Conservation (phyloP, 2,797 vertebrate genomes). For the Sebastes elongatus region DNA sequence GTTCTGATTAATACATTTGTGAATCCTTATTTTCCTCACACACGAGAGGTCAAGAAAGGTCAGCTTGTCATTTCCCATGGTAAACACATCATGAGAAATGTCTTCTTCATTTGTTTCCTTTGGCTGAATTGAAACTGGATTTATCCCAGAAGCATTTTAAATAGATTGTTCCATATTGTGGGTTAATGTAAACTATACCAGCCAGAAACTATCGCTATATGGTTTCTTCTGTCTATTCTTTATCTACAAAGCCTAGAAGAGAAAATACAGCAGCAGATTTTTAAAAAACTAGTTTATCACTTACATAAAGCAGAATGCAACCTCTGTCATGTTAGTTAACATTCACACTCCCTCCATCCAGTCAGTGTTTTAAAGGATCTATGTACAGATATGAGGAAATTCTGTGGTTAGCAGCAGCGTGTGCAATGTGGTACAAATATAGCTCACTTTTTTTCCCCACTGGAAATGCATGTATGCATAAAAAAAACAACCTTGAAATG, state of each 20-base stretch:
- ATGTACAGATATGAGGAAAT: background rate
- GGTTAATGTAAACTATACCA: background rate
- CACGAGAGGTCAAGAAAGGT: conserved; percentile 6
- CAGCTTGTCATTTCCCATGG: conserved; percentile 12
- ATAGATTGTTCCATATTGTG: background rate
- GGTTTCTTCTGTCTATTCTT: background rate
- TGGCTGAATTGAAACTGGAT: background rate
- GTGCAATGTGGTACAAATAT: conserved; percentile 1
- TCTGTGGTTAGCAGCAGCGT: background rate
- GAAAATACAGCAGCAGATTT: background rate
- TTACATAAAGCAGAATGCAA: background rate
- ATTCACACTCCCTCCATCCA: background rate
- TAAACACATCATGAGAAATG: conserved; percentile 4
- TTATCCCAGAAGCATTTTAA: background rate
- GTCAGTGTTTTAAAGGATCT: background rate
- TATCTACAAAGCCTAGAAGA: background rate
- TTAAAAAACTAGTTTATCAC: background rate
- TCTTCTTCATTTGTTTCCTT: background rate
- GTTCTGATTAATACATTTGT: background rate
- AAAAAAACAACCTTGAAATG: background rate
- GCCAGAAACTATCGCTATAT: background rate
- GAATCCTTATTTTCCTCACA: background rate
- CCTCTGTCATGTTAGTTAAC: background rate
- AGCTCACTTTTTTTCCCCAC: conserved; percentile 4
- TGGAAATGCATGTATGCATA: background rate